These are phyloP conservation scores for Sardinella longiceps DNA, from an alignment of 2,797 vertebrate genomes.

Conservation along the genomic window DNA sequence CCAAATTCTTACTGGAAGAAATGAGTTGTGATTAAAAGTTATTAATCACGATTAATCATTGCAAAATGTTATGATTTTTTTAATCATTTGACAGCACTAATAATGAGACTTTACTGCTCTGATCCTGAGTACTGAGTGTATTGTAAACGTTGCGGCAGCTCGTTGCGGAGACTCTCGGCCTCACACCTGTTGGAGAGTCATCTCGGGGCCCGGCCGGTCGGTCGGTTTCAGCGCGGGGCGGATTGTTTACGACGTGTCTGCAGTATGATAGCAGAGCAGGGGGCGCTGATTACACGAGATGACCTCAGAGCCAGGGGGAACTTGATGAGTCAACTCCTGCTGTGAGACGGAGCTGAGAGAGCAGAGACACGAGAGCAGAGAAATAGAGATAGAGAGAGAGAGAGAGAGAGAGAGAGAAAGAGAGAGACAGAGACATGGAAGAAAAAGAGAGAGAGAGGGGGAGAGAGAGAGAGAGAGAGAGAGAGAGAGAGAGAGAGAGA, in stretches of 20 bases:
- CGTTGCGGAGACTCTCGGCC: not conserved
- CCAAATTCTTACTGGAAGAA: too few species aligned
- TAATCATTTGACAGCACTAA: too few species aligned
- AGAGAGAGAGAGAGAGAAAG: not conserved
- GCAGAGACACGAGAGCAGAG: not conserved
- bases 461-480: not conserved
- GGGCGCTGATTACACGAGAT: conserved; percentile 23
- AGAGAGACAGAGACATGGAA: too few species aligned
- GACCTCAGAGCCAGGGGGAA: conserved; percentile 13
- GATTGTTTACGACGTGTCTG: conserved; percentile 22
- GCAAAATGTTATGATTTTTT: too few species aligned
- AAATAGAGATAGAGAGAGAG: not conserved
- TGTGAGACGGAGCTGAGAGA: not conserved
- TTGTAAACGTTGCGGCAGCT: not conserved
- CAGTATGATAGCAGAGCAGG: not conserved
- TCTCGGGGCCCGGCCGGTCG: not conserved
- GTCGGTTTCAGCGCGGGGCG: too few species aligned
- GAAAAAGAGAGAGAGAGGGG: not conserved
- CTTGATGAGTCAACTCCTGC: conserved; percentile 3
- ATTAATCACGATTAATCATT: too few species aligned
- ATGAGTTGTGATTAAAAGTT: too few species aligned
- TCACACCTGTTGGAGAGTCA: conserved; percentile 12
- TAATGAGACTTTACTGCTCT: too few species aligned
- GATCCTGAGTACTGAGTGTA: not conserved
- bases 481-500: not conserved